A percentile compares a stretch with the other conserved stretches of the same genome.
These are phyloP conservation scores for Mellivora capensis DNA, from an alignment of 2,113 vertebrate species.

Conservation along the genomic window DNA sequence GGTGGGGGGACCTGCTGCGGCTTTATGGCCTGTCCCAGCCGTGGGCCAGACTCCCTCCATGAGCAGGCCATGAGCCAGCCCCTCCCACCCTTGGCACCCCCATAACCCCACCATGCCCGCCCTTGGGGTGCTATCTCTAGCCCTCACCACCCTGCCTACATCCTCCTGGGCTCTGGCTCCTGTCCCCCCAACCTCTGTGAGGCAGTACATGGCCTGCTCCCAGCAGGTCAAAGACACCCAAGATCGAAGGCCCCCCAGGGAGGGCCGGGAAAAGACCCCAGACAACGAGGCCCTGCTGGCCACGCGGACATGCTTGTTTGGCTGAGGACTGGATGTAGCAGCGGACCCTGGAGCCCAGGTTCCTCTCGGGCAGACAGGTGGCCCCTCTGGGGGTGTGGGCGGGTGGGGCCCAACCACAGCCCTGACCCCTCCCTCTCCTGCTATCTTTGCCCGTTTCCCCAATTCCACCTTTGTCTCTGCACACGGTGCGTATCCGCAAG, in stretches of 20 bases:
- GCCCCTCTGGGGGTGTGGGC: neutral
- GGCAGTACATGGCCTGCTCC: neutral
- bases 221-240: neutral
- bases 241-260: neutral
- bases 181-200: too few species aligned
- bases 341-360: rapidly evolving
- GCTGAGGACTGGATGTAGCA: rapidly evolving
- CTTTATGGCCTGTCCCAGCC: rapidly evolving
- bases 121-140: too few species aligned
- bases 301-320: rapidly evolving
- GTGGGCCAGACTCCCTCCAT: neutral
- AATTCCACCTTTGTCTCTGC: rapidly evolving
- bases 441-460: neutral
- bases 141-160: too few species aligned
- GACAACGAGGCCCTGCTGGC: neutral
- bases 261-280: neutral
- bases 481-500: rapidly evolving
- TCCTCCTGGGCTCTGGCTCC: too few species aligned
- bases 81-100: neutral
- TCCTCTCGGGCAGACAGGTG: neutral
- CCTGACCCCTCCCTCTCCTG: neutral
- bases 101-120: rapidly evolving
- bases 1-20: rapidly evolving
- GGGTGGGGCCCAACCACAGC: rapidly evolving
- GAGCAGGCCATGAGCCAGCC: rapidly evolving